A percentile compares a stretch with the other conserved stretches of the same genome.
Evolutionary conservation across 2,797 vertebrate species (phyloP).

Genomic region (Syngnathus acus): DNA sequence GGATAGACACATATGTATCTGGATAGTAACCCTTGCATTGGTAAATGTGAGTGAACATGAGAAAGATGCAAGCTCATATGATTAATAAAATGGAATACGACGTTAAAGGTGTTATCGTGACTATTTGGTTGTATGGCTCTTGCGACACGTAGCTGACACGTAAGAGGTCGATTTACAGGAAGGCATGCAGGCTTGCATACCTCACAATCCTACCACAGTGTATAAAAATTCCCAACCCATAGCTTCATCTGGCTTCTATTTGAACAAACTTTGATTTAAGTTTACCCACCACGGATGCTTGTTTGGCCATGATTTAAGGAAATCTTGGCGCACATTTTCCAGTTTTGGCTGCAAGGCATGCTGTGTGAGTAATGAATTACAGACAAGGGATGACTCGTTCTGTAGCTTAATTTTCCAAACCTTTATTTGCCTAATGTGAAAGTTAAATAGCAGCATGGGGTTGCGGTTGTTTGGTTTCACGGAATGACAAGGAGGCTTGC

Average conservation of each 20-base stretch:
- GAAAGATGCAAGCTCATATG: not conserved
- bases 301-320: not conserved
- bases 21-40: too few relatives aligned
- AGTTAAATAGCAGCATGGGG: not conserved
- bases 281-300: not conserved
- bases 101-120: not conserved
- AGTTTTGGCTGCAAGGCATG: not conserved
- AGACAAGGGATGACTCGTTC: not conserved
- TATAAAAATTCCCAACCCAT: not conserved
- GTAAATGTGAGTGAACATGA: too few relatives aligned
- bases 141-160: not conserved
- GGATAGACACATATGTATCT: too few relatives aligned
- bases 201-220: not conserved
- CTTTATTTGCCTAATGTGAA: not conserved
- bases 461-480: not conserved
- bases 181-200: not conserved
- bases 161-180: not conserved
- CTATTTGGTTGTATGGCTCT: not conserved
- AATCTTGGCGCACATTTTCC: not conserved
- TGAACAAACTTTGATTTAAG: not conserved
- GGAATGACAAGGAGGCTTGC: not conserved
- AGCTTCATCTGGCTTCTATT: slow-evolving; percentile 2
- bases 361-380: not conserved
- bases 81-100: not conserved
- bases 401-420: not conserved